phyloP scores from a whole-genome alignment of 2,113 vertebrate genomes.

The Sphyrna mokarran region DNA sequence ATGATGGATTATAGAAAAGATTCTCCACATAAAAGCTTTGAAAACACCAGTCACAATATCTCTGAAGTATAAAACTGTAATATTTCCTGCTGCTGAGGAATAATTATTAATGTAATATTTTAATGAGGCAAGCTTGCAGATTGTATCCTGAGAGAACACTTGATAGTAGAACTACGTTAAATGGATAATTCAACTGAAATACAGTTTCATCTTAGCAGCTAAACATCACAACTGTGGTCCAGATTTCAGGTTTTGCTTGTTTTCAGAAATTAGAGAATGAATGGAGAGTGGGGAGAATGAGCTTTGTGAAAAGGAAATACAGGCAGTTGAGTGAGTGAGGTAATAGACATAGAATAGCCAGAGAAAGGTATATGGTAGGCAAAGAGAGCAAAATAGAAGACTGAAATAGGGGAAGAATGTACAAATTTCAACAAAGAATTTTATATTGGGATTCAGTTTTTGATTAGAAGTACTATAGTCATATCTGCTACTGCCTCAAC shows the following conservation, averaged over 20 bases:
- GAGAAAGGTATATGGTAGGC: neutral
- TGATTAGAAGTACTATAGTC: neutral
- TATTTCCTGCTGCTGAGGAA: neutral
- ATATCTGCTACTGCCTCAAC: neutral
- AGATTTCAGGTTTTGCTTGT: neutral
- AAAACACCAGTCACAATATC: neutral
- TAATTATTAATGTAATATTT: neutral
- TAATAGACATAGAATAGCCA: neutral
- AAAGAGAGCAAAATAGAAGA: neutral
- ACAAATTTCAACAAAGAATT: neutral
- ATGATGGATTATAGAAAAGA: neutral
- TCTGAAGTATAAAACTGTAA: neutral
- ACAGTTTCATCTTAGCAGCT: neutral
- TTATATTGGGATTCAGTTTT: neutral
- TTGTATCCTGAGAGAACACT: neutral
- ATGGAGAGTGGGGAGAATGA: neutral
- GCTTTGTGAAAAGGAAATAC: neutral
- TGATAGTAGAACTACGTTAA: neutral
- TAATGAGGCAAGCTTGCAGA: neutral
- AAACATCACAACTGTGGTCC: neutral
- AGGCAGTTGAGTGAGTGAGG: neutral
- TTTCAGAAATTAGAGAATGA: neutral
- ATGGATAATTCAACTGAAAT: too few relatives aligned
- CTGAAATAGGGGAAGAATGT: neutral
- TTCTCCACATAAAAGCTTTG: neutral